A percentile compares a stretch with the other conserved stretches of the same genome.
phyloP scores from a whole-genome alignment of 2,888 invertebrate species.

The Sipha maydis region DNA sequence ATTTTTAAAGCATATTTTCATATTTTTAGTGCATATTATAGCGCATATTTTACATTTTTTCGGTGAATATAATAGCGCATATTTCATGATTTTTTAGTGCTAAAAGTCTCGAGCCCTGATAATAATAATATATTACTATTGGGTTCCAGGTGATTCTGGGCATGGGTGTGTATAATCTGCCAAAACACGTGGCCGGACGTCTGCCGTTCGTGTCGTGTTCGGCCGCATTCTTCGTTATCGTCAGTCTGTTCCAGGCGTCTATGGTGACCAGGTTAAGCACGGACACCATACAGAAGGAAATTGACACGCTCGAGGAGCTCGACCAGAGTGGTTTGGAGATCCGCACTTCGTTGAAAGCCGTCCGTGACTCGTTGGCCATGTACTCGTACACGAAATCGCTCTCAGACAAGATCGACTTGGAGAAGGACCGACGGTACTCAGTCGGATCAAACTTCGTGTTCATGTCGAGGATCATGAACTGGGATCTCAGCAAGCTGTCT shows the following conservation, averaged over 20 bases:
- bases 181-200: constrained; percentile 38
- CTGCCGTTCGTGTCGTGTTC: constrained; percentile 43
- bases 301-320: constrained; percentile 52
- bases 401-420: constrained; percentile 22
- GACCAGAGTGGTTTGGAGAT: constrained; percentile 55
- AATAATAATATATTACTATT: too few species aligned
- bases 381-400: constrained; percentile 39
- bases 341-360: constrained; percentile 9
- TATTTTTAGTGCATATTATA: too few species aligned
- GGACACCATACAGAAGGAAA: constrained; percentile 30
- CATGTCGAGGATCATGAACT: constrained; percentile 40
- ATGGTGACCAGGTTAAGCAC: constrained; percentile 57
- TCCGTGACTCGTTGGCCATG: constrained; percentile 34
- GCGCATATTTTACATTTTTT: too few species aligned
- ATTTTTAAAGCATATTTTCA: too few species aligned
- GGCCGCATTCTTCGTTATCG: constrained; percentile 57
- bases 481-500: neutral
- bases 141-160: constrained; percentile 34
- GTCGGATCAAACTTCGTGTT: constrained; percentile 41
- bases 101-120: too few species aligned
- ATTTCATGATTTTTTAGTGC: too few species aligned
- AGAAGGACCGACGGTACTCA: constrained; percentile 36
- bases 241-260: constrained; percentile 54
- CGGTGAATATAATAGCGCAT: too few species aligned
- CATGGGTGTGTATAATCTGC: constrained; percentile 36